Base-by-base conservation (phyloP, 2,113 vertebrate genomes). In the Phyllopteryx taeniolatus region DNA sequence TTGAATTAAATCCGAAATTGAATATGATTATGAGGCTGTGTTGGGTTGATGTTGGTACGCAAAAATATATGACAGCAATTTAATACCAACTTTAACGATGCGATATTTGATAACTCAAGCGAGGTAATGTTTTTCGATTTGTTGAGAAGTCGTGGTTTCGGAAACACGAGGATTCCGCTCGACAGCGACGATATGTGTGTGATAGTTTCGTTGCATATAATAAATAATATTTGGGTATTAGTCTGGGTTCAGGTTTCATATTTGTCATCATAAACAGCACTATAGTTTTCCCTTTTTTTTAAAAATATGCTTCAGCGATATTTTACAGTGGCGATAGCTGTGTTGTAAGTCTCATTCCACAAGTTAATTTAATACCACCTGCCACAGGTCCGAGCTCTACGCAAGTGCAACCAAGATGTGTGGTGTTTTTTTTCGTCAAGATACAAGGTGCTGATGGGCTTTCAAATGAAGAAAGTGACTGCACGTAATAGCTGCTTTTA, bases 361-460 rank as follows among this genome's bases (percentile, higher is more conserved):
- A 59, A 31, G 56, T 59, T 10, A 3, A 59, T 31, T 6, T 1
- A 19, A 53, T 53, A 7, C 59, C 67, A 78, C 35, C 35, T 39
- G 4, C 35, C 35, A 73, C 71, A 80, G 61, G 71, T 81, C 17
- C 63, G 49, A 60, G 57, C 43, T 66, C 49, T 42, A 65, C 47
- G 49, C 72, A 35, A 33, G 49, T 8, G 49, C 49, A 19, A 7
- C 68, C 0, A 2, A 54, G 31, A 61, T 35, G 27, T 10, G 8
- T 57, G 17, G 3, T 0, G 11, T 68, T 51, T 65, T 61, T 61
- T 66, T 15, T 7, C 22, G 57, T 47, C 42, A 31, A 49, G 66
- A 20, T 33, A 39, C 62, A 56, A 56, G 60, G 22, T 66, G 65
- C 17, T 22, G 51, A n/a, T 60, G 46, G 13, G 49, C 12, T 11